phyloP scores from a whole-genome alignment of 2,797 vertebrate genomes.

The Heteromormyrus szaboi region DNA sequence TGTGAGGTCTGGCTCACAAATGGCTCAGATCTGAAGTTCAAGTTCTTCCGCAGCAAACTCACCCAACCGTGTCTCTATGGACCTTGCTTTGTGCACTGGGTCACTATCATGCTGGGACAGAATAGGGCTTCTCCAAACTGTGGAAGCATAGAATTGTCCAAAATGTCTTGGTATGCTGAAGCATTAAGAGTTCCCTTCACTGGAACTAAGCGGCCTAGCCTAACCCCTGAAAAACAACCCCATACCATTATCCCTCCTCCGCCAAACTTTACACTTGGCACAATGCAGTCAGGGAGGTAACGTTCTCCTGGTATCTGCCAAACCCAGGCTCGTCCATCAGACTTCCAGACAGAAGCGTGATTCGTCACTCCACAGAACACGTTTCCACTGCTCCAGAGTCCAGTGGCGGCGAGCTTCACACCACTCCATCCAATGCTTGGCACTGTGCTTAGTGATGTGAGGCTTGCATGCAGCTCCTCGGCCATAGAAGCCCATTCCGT shows the following conservation, averaged over 20 bases:
- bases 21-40: background rate
- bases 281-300: background rate
- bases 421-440: background rate
- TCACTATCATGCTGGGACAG: background rate
- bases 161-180: background rate
- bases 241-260: background rate
- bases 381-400: background rate
- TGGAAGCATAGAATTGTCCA: background rate
- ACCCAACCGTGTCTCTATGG: background rate
- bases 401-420: background rate
- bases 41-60: background rate
- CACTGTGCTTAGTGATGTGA: background rate
- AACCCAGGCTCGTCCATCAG: background rate
- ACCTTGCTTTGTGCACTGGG: background rate
- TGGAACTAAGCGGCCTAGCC: background rate
- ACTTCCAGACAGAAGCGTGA: background rate
- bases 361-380: background rate
- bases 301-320: background rate
- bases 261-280: background rate
- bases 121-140: background rate
- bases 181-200: background rate
- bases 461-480: background rate
- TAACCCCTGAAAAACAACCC: background rate
- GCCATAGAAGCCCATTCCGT: background rate
- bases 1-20: background rate